phyloP scores from a whole-genome alignment of 2,888 invertebrate species.

The Eupeodes latifasciatus region DNA sequence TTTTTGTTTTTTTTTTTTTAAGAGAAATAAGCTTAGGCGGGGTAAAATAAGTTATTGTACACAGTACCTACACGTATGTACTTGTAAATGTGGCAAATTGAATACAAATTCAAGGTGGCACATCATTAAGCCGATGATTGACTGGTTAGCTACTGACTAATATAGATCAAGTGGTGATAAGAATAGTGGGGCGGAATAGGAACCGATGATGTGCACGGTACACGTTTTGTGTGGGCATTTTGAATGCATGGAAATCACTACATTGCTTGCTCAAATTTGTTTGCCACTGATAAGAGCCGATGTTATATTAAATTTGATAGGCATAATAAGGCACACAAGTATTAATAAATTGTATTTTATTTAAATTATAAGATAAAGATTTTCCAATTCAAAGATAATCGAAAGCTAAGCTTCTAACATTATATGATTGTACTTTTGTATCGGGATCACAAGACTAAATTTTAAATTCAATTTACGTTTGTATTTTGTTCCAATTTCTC shows the following conservation, averaged over 20 bases:
- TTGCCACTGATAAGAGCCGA: not conserved
- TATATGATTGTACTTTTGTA: too few relatives aligned
- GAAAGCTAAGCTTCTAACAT: too few relatives aligned
- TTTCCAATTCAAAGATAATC: too few relatives aligned
- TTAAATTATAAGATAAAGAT: too few relatives aligned
- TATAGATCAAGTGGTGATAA: constrained; percentile 16
- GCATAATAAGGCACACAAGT: not conserved
- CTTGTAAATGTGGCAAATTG: constrained; percentile 21
- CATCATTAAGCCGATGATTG: constrained; percentile 13
- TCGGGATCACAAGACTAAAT: too few relatives aligned
- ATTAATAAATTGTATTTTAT: too few relatives aligned
- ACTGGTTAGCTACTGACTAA: not conserved
- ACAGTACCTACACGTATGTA: not conserved
- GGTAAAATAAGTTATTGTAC: constrained; percentile 3
- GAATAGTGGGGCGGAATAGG: not conserved
- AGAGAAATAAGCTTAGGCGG: not conserved
- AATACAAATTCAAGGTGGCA: constrained; percentile 47
- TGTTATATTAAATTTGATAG: not conserved
- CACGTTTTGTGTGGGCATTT: not conserved
- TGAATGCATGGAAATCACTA: not conserved
- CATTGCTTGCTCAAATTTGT: constrained; percentile 65
- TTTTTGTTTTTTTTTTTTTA: constrained; percentile 7
- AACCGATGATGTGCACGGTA: not conserved
- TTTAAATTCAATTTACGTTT: too few relatives aligned
- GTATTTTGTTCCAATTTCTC: too few relatives aligned